phyloP scores from a whole-genome alignment of 2,797 vertebrate genomes.

The Petrocephalus schoutedeni region DNA sequence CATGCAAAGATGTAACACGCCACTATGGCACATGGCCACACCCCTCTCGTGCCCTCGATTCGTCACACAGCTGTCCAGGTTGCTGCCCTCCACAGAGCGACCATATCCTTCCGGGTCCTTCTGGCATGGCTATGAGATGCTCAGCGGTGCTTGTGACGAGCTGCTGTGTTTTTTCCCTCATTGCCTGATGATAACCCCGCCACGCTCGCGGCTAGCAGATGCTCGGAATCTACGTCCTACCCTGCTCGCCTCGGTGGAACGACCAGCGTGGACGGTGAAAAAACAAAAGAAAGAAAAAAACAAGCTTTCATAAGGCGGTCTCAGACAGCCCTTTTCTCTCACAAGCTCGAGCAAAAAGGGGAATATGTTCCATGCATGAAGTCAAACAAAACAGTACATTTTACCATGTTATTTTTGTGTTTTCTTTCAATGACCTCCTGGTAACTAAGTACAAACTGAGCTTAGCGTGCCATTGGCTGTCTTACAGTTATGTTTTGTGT shows the following conservation, averaged over 20 bases:
- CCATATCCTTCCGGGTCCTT: background rate
- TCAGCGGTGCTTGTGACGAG: background rate
- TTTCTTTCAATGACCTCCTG: background rate
- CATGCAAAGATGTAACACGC: background rate
- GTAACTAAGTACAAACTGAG: background rate
- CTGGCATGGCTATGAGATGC: background rate
- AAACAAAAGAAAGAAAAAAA: background rate
- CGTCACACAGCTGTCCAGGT: background rate
- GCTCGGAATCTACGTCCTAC: background rate
- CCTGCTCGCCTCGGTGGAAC: background rate
- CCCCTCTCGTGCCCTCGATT: background rate
- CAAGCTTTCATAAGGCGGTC: background rate
- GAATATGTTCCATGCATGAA: slow-evolving; percentile 5
- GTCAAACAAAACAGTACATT: background rate
- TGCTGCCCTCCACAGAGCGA: background rate
- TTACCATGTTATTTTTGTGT: background rate
- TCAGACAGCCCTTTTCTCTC: background rate
- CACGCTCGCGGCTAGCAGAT: background rate
- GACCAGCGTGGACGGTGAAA: background rate
- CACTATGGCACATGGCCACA: background rate
- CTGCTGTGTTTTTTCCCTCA: background rate
- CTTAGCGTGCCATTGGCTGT: background rate
- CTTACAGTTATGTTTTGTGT: background rate
- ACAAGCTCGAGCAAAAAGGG: background rate
- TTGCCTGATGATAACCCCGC: background rate